Evolutionary conservation across 2,797 vertebrate species (phyloP), one percentile per base, ranked within the genome.

Genomic region (Arvicola amphibius): DNA sequence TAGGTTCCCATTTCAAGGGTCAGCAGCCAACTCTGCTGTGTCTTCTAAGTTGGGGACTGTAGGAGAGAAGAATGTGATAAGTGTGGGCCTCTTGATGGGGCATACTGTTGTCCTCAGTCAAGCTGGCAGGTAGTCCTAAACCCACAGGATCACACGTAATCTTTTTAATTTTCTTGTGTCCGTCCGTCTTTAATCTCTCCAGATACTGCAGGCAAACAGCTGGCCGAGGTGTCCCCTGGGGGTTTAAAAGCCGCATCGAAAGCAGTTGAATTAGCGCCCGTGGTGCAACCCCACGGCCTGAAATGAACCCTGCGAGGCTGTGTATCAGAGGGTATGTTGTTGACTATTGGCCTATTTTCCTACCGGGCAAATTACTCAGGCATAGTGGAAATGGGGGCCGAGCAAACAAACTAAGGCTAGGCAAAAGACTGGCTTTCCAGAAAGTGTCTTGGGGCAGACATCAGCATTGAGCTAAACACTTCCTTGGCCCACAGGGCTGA

Each of bases 161-260:
- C 98, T 98, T 97, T 98, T 97, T 98, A 97, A 98, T 98, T 98
- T 97, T 98, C 98, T 98, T 98, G 98, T 98, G 98, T 98, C 98
- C 98, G 95, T 98, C 98, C 98, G 96, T 98, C 98, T 98, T 97
- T 98, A 98, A 98, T 98, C 96, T 98, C 98, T 98, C 98, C 98
- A 98, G 98, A 98, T 98, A 98, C 98, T 97, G 97, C 98, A 98
- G 98, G 98, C 98, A 98, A 98, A 98, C 97, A 98, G 98, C 98
- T 90, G 97, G 97, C 96, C 98, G 98, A 32, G 89, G 74, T 98
- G 97, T 98, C 98, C 98, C 94, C 83, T 98, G 98, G 98, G 98
- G 98, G 98, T 98, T 98, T 98, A 98, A 98, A 98, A 98, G 96
- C 98, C 97, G 97, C 92, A 77, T 96, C 98, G 98, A 98, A 96